Evolutionary conservation across 1,140 invertebrate genomes (phyloP).

Genomic region (Teleopsis dalmanni): DNA sequence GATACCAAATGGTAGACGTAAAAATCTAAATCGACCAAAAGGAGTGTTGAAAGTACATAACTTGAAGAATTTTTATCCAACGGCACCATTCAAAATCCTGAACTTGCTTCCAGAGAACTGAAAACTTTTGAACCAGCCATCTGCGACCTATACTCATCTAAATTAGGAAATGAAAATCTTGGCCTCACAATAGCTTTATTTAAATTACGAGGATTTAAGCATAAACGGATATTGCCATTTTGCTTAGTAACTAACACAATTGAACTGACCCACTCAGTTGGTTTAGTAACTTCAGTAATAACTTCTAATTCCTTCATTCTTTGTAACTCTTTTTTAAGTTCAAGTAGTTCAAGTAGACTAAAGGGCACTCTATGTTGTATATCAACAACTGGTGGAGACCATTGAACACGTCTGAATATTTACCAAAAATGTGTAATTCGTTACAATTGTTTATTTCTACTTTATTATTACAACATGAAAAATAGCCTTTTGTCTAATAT

Average conservation of each 20-base stretch:
- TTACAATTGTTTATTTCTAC: no score
- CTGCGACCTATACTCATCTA: constrained; percentile 39
- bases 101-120: constrained; percentile 41
- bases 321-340: constrained; percentile 29
- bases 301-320: constrained; percentile 25
- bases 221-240: constrained; percentile 36
- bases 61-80: constrained; percentile 33
- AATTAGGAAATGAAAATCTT: no score
- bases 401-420: no score
- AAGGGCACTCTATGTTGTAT: constrained; percentile 36
- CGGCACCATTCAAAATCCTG: constrained; percentile 44
- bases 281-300: no score
- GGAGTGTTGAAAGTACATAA: constrained; percentile 47
- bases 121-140: constrained; percentile 37
- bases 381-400: constrained; percentile 25
- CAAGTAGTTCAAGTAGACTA: constrained; percentile 24
- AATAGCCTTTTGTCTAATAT: no score
- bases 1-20: constrained; percentile 44
- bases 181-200: no score
- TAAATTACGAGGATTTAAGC: constrained; percentile 45
- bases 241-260: constrained; percentile 28
- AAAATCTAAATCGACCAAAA: constrained; percentile 19
- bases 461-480: no score
- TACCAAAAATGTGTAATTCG: no score
- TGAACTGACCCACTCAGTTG: constrained; percentile 19